Conservation (phyloP, 2,797 vertebrate species). For the Xiphorhynchus erythropygius region DNA sequence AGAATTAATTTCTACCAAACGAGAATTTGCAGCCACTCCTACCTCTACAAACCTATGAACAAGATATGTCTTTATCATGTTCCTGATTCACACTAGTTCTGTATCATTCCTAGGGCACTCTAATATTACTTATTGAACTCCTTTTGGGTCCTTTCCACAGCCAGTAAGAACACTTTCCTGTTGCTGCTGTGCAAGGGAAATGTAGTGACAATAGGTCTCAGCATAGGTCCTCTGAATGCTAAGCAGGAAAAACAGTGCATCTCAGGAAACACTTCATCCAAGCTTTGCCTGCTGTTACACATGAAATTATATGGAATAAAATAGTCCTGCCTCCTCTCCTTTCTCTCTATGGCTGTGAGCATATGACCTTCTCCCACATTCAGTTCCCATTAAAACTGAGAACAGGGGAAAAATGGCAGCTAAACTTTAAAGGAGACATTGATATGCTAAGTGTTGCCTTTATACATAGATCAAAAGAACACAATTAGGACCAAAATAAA, state of each 20-base stretch:
- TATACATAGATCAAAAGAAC: not conserved
- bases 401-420: not conserved
- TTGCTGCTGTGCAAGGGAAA: not conserved
- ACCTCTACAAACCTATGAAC: not conserved
- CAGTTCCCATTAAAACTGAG: not conserved
- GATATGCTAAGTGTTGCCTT: not conserved
- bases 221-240: not conserved
- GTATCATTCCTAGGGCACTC: not conserved
- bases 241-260: not conserved
- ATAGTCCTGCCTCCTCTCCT: not conserved
- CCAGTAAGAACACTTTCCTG: not conserved
- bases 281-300: not conserved
- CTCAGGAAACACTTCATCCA: not conserved
- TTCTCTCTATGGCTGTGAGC: not conserved
- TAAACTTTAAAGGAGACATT: not conserved
- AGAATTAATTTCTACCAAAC: not conserved
- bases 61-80: not conserved
- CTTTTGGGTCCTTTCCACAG: not conserved
- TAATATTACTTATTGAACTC: not conserved
- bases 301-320: not conserved
- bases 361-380: not conserved
- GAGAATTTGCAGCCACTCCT: not conserved
- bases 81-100: not conserved
- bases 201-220: fast-evolving
- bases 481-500: not conserved